Evolutionary conservation across 2,797 vertebrate genomes (phyloP), one percentile per base, ranked within the genome.

Genomic region (Enteromius unitaeniatus): DNA sequence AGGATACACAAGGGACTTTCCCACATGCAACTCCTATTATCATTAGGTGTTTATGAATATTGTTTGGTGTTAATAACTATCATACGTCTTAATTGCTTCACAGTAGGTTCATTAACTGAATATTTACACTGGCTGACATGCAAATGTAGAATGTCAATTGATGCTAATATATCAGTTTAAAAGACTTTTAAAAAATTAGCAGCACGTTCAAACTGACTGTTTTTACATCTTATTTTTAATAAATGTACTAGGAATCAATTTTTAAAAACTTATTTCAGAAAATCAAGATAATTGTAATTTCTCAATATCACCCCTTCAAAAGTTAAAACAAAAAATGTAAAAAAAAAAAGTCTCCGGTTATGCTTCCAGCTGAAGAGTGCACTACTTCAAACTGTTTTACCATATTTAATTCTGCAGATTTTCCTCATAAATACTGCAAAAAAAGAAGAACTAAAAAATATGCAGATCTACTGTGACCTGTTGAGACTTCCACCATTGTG

Each of bases 351-450:
- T 51, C 15, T 14, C 6, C 1, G 1, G n/a, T 49, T 78, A 40
- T 17, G 10, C 6, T 60, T 45, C 7, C n/a, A 70, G 2, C 17
- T 45, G 15, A 80, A 28, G 51, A 28, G 51, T 15, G 19, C 26
- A 34, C 26, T 10, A 45, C 2, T 26, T 11, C 17, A n/a, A 26
- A 17, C n/a, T 21, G 6, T 45, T 81, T 58, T 45, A 31, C 19
- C 19, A 58, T 58, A 58, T 58, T 47, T 45, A 70, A 72, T 40
- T 80, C 11, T 40, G 49, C 47, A 67, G 21, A 51, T 68, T 69
- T 26, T 15, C 21, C 15, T 53, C 6, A 45, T 21, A 69, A 42
- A 55, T 40, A 55, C 23, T 0, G 6, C 11, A 58, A 58, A 58
- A 78, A 17, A 23, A 67, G 13, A 28, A 47, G 6, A 42, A 67